Percentiles rank a stretch among this genome's conserved stretches.
Evolutionary conservation across 2,888 invertebrate species (phyloP).

Genomic region (Hermodice carunculata): DNA sequence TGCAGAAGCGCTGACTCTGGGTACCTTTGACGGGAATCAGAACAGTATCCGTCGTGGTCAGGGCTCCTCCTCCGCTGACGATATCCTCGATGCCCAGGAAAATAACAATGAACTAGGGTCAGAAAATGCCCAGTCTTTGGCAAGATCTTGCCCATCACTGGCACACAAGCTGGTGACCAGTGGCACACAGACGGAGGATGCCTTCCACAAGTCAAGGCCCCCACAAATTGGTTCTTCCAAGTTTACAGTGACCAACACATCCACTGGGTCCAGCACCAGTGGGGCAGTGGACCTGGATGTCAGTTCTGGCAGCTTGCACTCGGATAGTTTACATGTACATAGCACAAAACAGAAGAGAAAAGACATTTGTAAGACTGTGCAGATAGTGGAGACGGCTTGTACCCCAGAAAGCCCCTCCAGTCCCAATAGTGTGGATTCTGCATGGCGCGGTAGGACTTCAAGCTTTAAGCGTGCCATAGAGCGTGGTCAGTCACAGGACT

Average conservation of each 20-base stretch:
- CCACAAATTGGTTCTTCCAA: constrained; percentile 18
- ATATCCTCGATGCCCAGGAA: constrained; percentile 6
- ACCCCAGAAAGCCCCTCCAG: constrained; percentile 18
- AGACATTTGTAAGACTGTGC: constrained; percentile 8
- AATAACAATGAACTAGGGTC: not conserved
- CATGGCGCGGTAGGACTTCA: constrained; percentile 23
- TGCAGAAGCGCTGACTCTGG: constrained; percentile 18
- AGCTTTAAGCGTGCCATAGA: constrained; percentile 44
- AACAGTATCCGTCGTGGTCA: not conserved
- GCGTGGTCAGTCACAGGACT: constrained; percentile 26
- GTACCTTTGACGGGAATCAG: not conserved
- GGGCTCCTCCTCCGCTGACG: constrained; percentile 13
- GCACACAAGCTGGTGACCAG: not conserved
- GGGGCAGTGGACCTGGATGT: constrained; percentile 41
- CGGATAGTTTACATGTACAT: too few relatives aligned
- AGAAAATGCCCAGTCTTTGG: not conserved
- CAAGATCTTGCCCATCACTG: constrained; percentile 11
- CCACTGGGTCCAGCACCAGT: constrained; percentile 51
- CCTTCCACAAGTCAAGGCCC: constrained; percentile 10
- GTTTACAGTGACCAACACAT: constrained; percentile 41
- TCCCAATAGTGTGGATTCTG: constrained; percentile 20
- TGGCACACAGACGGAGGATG: constrained; percentile 13
- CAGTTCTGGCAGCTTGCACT: constrained; percentile 40
- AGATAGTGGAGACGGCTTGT: constrained; percentile 27
- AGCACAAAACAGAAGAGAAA: too few relatives aligned